These are phyloP conservation scores for Dreissena rostriformis DNA, from an alignment of 1,140 invertebrate genomes.

Conservation along the genomic window DNA sequence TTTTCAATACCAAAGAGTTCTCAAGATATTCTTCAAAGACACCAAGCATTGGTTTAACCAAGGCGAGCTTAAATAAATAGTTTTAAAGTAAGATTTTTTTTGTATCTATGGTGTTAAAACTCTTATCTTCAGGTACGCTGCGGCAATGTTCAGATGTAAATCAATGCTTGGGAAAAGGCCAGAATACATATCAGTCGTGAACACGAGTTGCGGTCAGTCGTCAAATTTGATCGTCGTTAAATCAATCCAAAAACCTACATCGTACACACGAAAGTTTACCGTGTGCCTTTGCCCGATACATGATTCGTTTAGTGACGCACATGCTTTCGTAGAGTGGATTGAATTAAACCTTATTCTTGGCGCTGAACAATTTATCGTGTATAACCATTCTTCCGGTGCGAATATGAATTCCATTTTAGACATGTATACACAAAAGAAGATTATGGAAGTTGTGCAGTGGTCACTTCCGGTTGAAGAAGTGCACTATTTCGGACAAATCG, in stretches of 20 bases:
- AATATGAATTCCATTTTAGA: slow-evolving; percentile 87
- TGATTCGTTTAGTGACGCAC: slow-evolving; percentile 90
- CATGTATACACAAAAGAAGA: slow-evolving; percentile 84
- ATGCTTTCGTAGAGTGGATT: slow-evolving; percentile 94
- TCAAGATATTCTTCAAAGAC: no score
- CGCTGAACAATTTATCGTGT: slow-evolving; percentile 94
- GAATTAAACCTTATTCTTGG: slow-evolving; percentile 94
- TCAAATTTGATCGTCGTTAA: neutral
- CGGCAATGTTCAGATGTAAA: slow-evolving; percentile 40
- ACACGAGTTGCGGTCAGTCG: slow-evolving; percentile 10
- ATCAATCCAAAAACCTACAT: neutral
- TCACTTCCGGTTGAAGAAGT: slow-evolving; percentile 83
- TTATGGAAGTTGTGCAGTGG: slow-evolving; percentile 93
- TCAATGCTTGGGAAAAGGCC: slow-evolving; percentile 2
- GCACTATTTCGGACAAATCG: slow-evolving; percentile 65
- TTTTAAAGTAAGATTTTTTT: neutral
- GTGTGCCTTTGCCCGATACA: slow-evolving; percentile 97
- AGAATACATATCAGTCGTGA: slow-evolving; percentile 56
- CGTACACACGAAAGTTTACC: slow-evolving; percentile 83
- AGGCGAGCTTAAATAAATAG: neutral
- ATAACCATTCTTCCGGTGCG: slow-evolving; percentile 93
- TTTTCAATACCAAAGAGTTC: no score
- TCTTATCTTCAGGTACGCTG: slow-evolving; percentile 55
- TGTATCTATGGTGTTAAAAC: no score
- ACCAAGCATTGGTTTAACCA: no score